A percentile compares a stretch with the other conserved stretches of the same genome.
Conservation (phyloP, 2,888 invertebrate species). For the Cephus pygmeus region DNA sequence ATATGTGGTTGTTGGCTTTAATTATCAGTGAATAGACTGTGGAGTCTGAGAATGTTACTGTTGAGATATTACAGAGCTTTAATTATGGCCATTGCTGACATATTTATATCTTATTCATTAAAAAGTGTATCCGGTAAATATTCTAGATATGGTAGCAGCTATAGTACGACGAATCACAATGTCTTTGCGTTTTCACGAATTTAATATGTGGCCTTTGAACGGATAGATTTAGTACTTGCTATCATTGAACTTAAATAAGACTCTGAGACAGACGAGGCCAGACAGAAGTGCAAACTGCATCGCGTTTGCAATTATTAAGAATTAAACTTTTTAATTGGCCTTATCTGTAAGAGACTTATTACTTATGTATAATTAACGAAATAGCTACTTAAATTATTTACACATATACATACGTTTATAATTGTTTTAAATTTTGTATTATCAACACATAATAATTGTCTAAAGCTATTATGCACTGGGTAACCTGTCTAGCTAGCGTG, state of each 20-base stretch:
- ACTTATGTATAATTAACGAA: constrained; percentile 14
- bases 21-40: neutral
- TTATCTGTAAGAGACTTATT: constrained; percentile 7
- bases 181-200: neutral
- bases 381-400: constrained; percentile 34
- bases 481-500: constrained; percentile 28
- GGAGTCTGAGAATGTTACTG: neutral
- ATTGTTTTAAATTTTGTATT: constrained; percentile 27
- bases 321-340: neutral
- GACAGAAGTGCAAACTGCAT: neutral
- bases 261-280: neutral
- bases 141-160: neutral
- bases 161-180: neutral
- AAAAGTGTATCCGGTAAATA: neutral
- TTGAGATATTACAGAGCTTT: neutral
- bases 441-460: constrained; percentile 27
- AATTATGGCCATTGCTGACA: neutral
- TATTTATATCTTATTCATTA: neutral
- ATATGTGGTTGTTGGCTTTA: neutral
- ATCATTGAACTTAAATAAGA: neutral
- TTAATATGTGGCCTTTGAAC: neutral
- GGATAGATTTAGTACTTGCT: neutral
- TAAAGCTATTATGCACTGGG: constrained; percentile 41
- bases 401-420: constrained; percentile 38
- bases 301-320: neutral